phyloP scores from a whole-genome alignment of 2,113 vertebrate genomes.

The Vulpes ferrilata region DNA sequence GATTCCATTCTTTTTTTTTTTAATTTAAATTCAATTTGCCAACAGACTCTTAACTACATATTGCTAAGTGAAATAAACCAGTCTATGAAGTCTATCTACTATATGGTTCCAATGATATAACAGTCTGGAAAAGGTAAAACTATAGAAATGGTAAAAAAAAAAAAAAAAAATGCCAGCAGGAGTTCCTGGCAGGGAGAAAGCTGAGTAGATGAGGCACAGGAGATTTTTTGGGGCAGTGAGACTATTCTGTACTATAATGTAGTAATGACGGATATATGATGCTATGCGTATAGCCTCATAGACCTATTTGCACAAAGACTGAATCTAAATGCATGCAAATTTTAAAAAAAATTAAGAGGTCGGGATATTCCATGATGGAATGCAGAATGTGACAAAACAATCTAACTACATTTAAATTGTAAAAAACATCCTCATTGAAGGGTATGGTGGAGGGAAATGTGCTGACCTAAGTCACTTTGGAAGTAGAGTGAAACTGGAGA shows the following conservation, averaged over 20 bases:
- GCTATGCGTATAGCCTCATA: not conserved
- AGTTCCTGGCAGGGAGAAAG: not conserved
- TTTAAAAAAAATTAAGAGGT: conserved; percentile 2
- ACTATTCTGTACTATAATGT: not conserved
- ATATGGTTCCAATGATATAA: not conserved
- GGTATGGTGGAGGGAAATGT: not conserved
- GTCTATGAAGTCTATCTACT: not conserved
- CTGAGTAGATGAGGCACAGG: not conserved
- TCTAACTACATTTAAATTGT: not conserved
- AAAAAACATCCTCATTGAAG: not conserved
- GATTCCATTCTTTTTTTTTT: too few relatives aligned
- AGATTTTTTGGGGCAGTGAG: not conserved
- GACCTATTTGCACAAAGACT: not conserved
- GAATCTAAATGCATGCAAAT: not conserved
- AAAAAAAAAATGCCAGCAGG: not conserved
- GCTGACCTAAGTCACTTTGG: not conserved
- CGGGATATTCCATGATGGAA: not conserved
- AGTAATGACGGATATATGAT: not conserved
- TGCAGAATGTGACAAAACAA: not conserved
- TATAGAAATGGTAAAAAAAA: not conserved
- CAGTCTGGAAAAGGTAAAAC: conserved; percentile 11
- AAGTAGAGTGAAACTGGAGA: not conserved
- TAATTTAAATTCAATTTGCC: too few relatives aligned
- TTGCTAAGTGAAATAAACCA: conserved; percentile 7
- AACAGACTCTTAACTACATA: not conserved